Evolutionary conservation across 2,888 invertebrate species (phyloP), one percentile per base, ranked within the genome.

Genomic region (Miltochrista miniata): DNA sequence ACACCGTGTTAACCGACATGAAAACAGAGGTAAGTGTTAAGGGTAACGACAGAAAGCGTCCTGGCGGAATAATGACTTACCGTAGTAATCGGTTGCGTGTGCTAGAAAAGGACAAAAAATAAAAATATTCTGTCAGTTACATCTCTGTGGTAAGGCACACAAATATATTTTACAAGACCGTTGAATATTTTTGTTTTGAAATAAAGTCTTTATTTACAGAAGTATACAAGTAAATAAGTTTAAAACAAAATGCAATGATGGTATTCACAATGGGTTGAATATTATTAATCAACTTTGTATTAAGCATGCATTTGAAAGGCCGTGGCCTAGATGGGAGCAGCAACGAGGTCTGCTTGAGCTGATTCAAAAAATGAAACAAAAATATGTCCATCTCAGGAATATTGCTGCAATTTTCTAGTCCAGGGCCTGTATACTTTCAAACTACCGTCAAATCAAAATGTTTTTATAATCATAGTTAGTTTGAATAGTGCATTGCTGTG

Each of bases 61-160:
- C 92, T 93, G 93, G 93, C 93, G 93, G 93, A 94, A 94, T 93
- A 93, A 93, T 93, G 94, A 98, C 98, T 98, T 97, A 98, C 98
- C 98, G 97, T 98, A 98, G 94, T 98, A 98, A 94, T 98, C 98
- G 94, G 98, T 97, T 90, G 98, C 97, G 95, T 97, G 98, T 93
- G 98, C 98, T 97, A 87, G 77, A 89, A 83, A 72, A 69, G 85
- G 85, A 87, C 85, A 90, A 85, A 90, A n/a, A 87, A 86, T 82
- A 78, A 83, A 85, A 86, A 84, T 75, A 81, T 77, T 74, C 75
- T 73, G 80, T 88, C 85, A 86, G 80, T 87, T 67, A 70, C 57
- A 68, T 59, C 50, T 66, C 56, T 59, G 64, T 70, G 64, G 58
- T 60, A 49, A 58, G 30, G 49, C 51, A 45, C 44, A 59, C 48